Base-by-base conservation (phyloP, 2,888 invertebrate genomes). In the Balanococcus diminutus region DNA sequence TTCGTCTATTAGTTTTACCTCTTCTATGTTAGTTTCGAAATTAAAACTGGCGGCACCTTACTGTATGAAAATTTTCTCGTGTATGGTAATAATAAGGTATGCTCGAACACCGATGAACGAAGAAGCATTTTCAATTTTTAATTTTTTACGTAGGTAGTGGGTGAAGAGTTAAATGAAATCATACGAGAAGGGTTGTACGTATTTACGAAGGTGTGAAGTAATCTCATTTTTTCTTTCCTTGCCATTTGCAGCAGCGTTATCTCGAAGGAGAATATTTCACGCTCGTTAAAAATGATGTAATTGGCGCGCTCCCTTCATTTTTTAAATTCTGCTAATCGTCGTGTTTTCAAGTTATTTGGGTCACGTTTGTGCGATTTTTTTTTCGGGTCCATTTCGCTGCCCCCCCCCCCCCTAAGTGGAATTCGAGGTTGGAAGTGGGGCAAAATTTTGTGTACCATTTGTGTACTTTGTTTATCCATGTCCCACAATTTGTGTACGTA, bases 1-100 rank as follows among this genome's bases (percentile, higher is more conserved):
- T 79, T 79, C 75, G 19, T 79, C 36, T 79, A 79, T 79, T 79
- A 79, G 36, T 79, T 36, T 79, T 79, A 36, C 75, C 75, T 79
- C 36, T 19, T 28, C 28, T 67, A 11, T 28, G 6, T 79, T 9
- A 79, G 32, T 79, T 79, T 79, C 32, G 1, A 79, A 79, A 79
- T 79, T 79, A 79, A 79, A 79, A 36, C 32, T 79, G 75, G 36
- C 19, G 75, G 32, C 19, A 19, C n/a, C n/a, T 36, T 36, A 75
- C 36, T n/a, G n/a, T n/a, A 19, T 36, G 75, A 32, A 36, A 79
- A 79, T 67, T 67, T 36, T 22, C n/a, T 32, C 19, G 8, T 46
- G 67, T 67, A 3, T 8, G 28, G n/a, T 16, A 16, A 5, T 16
- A 67, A 67, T 67, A n/a, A n/a, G n/a, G n/a, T n/a, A 31, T 28